Conservation (phyloP, 2,113 vertebrate species). For the Penelope pileata region DNA sequence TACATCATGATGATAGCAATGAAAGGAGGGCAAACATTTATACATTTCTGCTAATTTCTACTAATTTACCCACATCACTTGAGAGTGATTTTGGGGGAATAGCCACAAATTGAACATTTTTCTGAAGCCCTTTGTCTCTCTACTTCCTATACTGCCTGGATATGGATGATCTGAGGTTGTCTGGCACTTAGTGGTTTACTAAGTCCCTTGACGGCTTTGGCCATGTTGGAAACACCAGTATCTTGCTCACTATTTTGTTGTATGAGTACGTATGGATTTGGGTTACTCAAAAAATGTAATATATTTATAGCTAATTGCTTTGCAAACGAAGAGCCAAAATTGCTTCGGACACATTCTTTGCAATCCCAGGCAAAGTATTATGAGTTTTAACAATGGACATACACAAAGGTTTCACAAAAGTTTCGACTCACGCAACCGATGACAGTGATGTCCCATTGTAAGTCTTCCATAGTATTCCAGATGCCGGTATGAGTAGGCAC, state of each 20-base stretch:
- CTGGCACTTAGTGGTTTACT: neutral
- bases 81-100: neutral
- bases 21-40: neutral
- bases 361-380: no score
- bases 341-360: no score
- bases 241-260: neutral
- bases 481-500: no score
- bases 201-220: neutral
- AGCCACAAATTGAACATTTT: neutral
- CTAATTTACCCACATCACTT: neutral
- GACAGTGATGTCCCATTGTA: no score
- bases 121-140: neutral
- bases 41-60: no score
- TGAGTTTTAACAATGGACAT: no score
- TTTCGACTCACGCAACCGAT: no score
- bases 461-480: no score
- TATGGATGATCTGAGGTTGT: neutral
- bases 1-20: neutral
- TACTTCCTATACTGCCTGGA: neutral
- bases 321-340: no score
- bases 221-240: neutral
- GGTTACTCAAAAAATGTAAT: neutral
- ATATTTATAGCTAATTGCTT: neutral
- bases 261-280: neutral
- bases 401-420: no score